Base-by-base conservation (phyloP, 2,888 invertebrate genomes). In the Archips crataeganus region DNA sequence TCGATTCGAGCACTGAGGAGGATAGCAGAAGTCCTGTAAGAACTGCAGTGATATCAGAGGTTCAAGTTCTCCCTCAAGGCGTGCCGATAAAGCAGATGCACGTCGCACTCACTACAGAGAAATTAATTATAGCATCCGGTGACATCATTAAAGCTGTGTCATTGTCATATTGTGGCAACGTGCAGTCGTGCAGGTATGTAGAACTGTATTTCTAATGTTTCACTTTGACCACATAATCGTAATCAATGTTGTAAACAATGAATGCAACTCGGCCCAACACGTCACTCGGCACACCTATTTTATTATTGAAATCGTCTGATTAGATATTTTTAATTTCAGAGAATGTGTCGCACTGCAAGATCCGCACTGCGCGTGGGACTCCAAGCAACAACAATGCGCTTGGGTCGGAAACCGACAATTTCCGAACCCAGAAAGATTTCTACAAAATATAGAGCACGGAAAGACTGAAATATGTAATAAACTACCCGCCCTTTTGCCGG, bases 341-440 rank as follows among this genome's bases (percentile, higher is more conserved):
- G 96, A 97, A 80, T 99, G 99, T 90, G 96, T 99, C 3, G 96
- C 96, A 47, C 95, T 99, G 75, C 98, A 99, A 94, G 99, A 99
- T 94, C 99, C 99, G 0, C 98, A 99, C 88, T 99, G 99, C 91
- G 98, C 98, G 32, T 99, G 99, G 99, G 98, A 98, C 87, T 96
- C 96, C 6, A 95, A 95, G 77, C 95, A 95, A 78, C 95, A 95
- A 80, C 95, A 95, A 81, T 96, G 96, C 84, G 89, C 93, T 78
- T 94, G 94, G 93, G 94, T 95, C 68, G 94, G 94, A 78, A 94
- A 94, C 81, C 87, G 95, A 85, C 93, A 95, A 81, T 95, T 95
- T 85, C 95, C 95, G 81, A 95, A 95, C 85, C 95, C 95, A 60
- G 95, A 96, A 81, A 94, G 95, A 80, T 95, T 96, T 85, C 95